Base-by-base conservation (phyloP, 2,888 invertebrate genomes). In the Perdita meconis region DNA sequence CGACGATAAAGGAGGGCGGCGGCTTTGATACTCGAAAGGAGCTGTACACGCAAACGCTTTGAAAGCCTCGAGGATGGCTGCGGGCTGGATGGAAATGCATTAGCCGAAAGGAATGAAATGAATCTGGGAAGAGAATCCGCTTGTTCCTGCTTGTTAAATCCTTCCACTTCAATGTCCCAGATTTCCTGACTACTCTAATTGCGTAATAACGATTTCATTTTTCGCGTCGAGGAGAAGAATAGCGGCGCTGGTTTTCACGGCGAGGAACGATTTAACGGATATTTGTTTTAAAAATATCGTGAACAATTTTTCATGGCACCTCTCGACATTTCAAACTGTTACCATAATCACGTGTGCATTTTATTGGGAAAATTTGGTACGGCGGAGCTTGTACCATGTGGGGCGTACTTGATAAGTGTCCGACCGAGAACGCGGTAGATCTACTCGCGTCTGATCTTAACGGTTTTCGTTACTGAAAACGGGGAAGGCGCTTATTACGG, bases 391-490 rank as follows among this genome's bases (percentile, higher is more conserved):
- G 19, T 19, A 10, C 19, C 44, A 3, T 8, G 22, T 24, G 38
- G 13, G 10, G 22, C 24, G 63, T 24, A 5, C 30, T 13, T 19
- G 75, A 22, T 76, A 82, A 79, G 56, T 82, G 82, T 75, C 80
- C 82, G 82, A 82, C 70, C 69, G 72, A 40, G 76, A 2, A 51
- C 51, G 4, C n/a, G 47, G n/a, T 22, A 67, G 1, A 65, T 67
- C 72, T 50, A 79, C 75, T 64, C 40, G 34, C 12, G 82, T 40
- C 70, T 38, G 82, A 61, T 10, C 61, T 13, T 13, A 22, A 13
- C 12, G 42, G 16, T 30, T 44, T 8, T 24, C 66, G 60, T 76
- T 82, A 82, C 73, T 82, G 60, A 19, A 8, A 16, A 10, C 16
- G 24, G 6, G 51, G 13, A 12, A 0, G 30, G 1, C 26, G 26